phyloP scores from a whole-genome alignment of 2,888 invertebrate species.

The Lepas anatifera region DNA sequence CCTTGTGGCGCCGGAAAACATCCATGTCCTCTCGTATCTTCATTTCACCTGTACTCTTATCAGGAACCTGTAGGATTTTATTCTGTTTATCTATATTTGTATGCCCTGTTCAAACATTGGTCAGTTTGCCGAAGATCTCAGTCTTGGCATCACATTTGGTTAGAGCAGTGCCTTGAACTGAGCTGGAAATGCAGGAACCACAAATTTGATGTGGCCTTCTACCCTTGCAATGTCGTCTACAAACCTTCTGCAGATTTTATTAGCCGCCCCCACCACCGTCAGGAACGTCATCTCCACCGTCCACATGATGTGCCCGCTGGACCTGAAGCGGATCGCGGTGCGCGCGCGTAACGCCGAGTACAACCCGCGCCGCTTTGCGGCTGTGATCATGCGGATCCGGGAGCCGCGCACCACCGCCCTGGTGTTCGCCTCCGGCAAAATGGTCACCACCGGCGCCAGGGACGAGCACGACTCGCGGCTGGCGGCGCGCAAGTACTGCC shows the following conservation, averaged over 20 bases:
- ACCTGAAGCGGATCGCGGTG: conserved; percentile 90
- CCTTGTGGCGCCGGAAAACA: no score
- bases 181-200: no score
- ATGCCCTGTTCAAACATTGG: no score
- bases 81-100: no score
- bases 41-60: no score
- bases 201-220: no score
- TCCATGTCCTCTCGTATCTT: no score
- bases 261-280: conserved; percentile 27
- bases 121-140: no score
- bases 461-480: conserved; percentile 65
- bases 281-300: conserved; percentile 98
- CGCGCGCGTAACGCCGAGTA: conserved; percentile 98
- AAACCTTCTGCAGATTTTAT: conserved; percentile 15
- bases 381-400: conserved; percentile 90
- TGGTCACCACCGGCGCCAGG: conserved; percentile 78
- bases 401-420: conserved; percentile 70
- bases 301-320: conserved; percentile 85
- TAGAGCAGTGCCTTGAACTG: no score
- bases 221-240: conserved; percentile 14
- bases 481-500: conserved; percentile 66
- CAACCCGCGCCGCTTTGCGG: conserved; percentile 97
- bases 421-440: conserved; percentile 52
- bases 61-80: no score
- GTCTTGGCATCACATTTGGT: no score